Base-by-base conservation (phyloP, 1,140 invertebrate species). In the Tetragonula clypearis region DNA sequence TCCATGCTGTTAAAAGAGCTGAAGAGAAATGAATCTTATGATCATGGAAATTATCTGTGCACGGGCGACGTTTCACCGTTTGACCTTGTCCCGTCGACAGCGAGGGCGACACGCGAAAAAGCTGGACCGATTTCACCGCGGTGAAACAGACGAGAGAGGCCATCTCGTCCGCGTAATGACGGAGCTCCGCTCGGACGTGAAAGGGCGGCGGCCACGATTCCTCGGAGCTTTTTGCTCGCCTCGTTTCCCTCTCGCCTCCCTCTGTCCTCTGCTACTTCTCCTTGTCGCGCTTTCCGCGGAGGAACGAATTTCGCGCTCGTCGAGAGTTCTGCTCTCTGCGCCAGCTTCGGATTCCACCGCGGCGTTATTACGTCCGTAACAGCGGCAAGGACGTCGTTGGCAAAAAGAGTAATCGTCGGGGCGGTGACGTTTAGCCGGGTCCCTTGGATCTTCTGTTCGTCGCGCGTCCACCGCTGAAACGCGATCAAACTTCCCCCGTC, bases 101-200 rank as follows among this genome's bases (percentile, higher is more conserved):
- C 74, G 83, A 82, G 75, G 71, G 3, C 71, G 84, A 89, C 78
- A 80, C 85, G 84, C 83, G 74, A 89, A 89, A 88, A 88, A 90
- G 86, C 35, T 2, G 81, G 75, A 69, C 56, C 81, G 82, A 85
- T 88, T 86, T 35, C 83, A 73, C 75, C 65, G 79, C 78, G 87
- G 84, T 87, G 30, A 30, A 86, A 78, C 65, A 87, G 80, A 76
- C 75, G 41, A 49, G 41, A 41, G 41, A 49, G 88, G 87, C 90
- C 92, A 93, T 93, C 41, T 49, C 91, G 92, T 93, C 92, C 92
- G 89, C 86, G 91, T 92, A 91, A 93, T 92, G 91, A 92, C 87
- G 91, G 87, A 89, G 62, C 14, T 62, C 5, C 35, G 90, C 85
- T 85, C 87, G 84, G 58, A 21, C 17, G 14, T 17, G 58, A 66